Evolutionary conservation across 2,113 vertebrate species (phyloP), one percentile per base, ranked within the genome.

Genomic region (Dissostichus mawsoni): DNA sequence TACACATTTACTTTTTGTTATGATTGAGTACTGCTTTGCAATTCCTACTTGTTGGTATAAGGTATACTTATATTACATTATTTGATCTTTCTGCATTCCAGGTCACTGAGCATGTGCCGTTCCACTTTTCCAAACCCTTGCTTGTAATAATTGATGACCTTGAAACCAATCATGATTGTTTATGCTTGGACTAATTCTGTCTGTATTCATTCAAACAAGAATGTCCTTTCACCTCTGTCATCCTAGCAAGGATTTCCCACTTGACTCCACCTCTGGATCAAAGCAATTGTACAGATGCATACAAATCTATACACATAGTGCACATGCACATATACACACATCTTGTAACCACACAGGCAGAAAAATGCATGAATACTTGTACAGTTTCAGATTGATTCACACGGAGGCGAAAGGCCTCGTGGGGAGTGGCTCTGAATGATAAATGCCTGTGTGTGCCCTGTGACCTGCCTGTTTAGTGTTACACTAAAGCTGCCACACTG

Each of bases 71-170:
- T 41, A 41, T 41, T 41, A 41, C 5, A 41, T 7, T 41, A 81
- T 83, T 80, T 53, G 44, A 69, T 68, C 57, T 75, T 47, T 84
- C 20, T 68, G 73, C n/a, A 64, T 83, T 87, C 52, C 76, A 92
- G 90, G 90, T 93, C 92, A 89, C 66, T 74, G 80, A 90, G 88
- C 89, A 82, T 89, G 78, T 86, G 76, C 71, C 53, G 52, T 79
- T 90, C 80, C 86, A 88, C 74, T 89, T 86, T 80, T 82, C 69
- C 64, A 89, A 88, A 88, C 62, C 41, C 52, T 81, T 79, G 74
- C 71, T 83, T 83, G 74, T 87, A 91, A 90, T 93, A 90, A 91
- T 93, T 90, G 80, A 86, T 87, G 90, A 92, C 89, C 91, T 90
- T 92, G 83, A 91, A 91, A 89, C 89, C 90, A 92, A 88, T 91